phyloP scores from a whole-genome alignment of 2,113 vertebrate species.

The Cromileptes altivelis region DNA sequence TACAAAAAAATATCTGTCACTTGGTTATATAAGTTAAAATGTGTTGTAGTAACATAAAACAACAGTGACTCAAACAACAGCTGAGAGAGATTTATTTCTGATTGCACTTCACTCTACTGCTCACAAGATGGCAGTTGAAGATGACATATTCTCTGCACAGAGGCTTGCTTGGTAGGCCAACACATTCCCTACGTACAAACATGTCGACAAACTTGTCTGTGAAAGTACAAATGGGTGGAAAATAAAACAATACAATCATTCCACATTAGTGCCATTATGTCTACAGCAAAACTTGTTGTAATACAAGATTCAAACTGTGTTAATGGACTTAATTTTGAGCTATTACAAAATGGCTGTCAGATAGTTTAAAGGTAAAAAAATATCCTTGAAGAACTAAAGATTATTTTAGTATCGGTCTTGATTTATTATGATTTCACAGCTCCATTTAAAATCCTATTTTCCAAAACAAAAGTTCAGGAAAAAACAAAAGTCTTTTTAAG shows the following conservation, averaged over 20 bases:
- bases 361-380: not conserved
- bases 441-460: not conserved
- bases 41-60: not conserved
- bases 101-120: slow-evolving; percentile 42
- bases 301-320: not conserved
- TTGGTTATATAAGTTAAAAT: not conserved
- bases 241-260: not conserved
- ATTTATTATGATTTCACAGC: not conserved
- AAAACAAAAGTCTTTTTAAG: not conserved
- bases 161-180: not conserved
- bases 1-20: not conserved
- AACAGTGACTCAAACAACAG: not conserved
- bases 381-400: not conserved
- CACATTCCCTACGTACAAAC: slow-evolving; percentile 12
- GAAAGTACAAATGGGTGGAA: not conserved
- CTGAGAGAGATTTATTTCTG: not conserved
- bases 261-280: not conserved
- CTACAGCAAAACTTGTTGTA: not conserved
- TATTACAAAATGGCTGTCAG: not conserved
- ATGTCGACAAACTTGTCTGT: slow-evolving; percentile 1
- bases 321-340: not conserved
- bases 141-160: slow-evolving; percentile 17
- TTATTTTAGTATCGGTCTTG: not conserved
- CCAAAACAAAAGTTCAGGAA: not conserved
- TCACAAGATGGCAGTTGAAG: slow-evolving; percentile 70